Base-by-base conservation (phyloP, 2,888 invertebrate species). In the Yponomeuta plumbellus region DNA sequence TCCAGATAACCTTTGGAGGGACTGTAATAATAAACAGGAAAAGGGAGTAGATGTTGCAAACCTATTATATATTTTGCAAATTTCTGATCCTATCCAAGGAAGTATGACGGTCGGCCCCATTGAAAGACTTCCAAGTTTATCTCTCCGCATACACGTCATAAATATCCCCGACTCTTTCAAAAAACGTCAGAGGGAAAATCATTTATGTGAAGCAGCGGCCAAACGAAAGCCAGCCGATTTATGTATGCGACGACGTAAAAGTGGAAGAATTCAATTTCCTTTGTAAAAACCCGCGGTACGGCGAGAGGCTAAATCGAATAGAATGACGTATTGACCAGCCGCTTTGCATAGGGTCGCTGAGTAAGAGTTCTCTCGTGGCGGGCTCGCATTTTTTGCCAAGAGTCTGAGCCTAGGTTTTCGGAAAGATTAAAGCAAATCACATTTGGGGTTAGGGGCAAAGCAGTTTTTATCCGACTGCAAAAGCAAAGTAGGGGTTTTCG, bases 241-340 rank as follows among this genome's bases (percentile, higher is more conserved):
- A 74, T 74, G 76, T 74, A 62, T 62, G 71, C 75, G 75, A 71
- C 73, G 70, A 75, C 75, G 44, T 52, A 52, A 52, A 52, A 52
- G 44, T 52, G 44, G 44, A 76, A 74, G 78, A 80, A 84, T 83
- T 79, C 85, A 85, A 85, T 85, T 85, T 85, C 83, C 84, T 78
- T 66, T 68, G 76, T 76, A 84, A 85, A 83, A 84, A 79, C 77
- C 71, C 74, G 68, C 72, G 74, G 77, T 76, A 76, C 72, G 70
- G 72, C 71, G 71, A 67, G 66, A 70, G 73, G 68, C 69, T 71
- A 74, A 78, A 78, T 77, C 73, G 74, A 78, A 78, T 78, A 77
- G 75, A 71, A 74, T 22, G 71, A 71, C 73, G 72, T 76, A 76
- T 79, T 77, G 80, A 74, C 76, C 79, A 73, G 74, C 69, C 74